Percentiles rank a stretch among this genome's conserved stretches.
Evolutionary conservation across 2,888 invertebrate genomes (phyloP).

Genomic region (Mythimna vitellina): DNA sequence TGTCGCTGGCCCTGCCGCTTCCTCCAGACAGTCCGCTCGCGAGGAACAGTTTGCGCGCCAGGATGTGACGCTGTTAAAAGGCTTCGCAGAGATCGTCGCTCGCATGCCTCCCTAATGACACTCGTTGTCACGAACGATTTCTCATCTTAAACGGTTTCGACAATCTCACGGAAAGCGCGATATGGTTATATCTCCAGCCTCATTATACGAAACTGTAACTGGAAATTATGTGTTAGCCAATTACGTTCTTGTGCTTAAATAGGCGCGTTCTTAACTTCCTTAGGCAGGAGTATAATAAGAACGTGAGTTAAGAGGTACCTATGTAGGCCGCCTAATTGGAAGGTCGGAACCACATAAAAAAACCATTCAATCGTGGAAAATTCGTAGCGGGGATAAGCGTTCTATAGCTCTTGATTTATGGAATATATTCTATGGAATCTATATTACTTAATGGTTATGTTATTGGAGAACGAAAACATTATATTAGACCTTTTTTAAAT

Average conservation of each 20-base stretch:
- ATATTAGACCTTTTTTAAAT: constrained; percentile 22
- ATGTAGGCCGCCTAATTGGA: constrained; percentile 78
- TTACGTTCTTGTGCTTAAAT: constrained; percentile 46
- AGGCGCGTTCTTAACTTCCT: constrained; percentile 32
- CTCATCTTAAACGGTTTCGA: constrained; percentile 48
- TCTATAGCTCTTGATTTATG: constrained; percentile 55
- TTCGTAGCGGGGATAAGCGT: constrained; percentile 65
- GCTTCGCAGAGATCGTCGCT: constrained; percentile 64
- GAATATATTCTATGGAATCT: constrained; percentile 51
- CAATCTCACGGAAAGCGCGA: constrained; percentile 47
- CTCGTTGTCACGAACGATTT: constrained; percentile 60
- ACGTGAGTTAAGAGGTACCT: constrained; percentile 69
- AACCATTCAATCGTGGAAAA: constrained; percentile 72
- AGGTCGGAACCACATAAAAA: constrained; percentile 75
- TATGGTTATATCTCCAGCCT: constrained; percentile 23
- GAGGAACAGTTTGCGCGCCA: constrained; percentile 55
- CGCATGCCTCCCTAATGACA: constrained; percentile 65
- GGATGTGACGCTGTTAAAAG: constrained; percentile 61
- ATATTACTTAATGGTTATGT: constrained; percentile 47
- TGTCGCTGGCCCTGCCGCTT: constrained; percentile 17
- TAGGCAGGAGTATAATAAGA: constrained; percentile 57
- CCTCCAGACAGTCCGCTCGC: constrained; percentile 26
- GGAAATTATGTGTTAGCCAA: constrained; percentile 40
- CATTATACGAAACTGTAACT: constrained; percentile 30
- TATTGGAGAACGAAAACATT: constrained; percentile 23